Evolutionary conservation across 2,888 invertebrate species (phyloP), one percentile per base, ranked within the genome.

Genomic region (Drosophila nr. perissopoda): DNA sequence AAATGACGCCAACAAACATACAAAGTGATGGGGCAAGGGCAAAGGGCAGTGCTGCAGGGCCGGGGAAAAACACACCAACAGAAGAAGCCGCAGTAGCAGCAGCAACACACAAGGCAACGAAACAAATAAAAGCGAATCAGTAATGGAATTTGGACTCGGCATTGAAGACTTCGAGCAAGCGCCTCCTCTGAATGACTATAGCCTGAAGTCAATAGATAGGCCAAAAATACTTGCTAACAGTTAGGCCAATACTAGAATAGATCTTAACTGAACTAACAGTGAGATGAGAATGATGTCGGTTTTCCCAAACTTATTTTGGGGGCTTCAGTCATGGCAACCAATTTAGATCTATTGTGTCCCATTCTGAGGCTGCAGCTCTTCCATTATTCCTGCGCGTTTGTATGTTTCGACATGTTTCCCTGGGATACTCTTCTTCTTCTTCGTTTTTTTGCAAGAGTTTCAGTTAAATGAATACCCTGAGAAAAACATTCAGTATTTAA

Each of bases 1-100:
- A 83, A 89, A 86, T 79, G 91, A 90, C 71, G 86, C 84, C 89
- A 90, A 73, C 83, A 81, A 79, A 81, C 65, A 73, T 42, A 72
- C 68, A 62, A 72, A 67, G 72, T 78, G 77, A 79, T 52, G 56
- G 34, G 56, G 36, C 49, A 25, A 13, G 40, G n/a, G 33, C 46
- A 27, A 21, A 31, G 31, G 31, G 21, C 46, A 53, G 51, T 38
- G 59, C 29, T 29, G 51, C 38, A 29, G 33, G 57, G 34, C 60
- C 31, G 40, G 27, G 61, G 74, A 53, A 61, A 70, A 63, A 69
- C 78, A 69, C 63, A 68, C 66, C 75, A 79, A 5, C 42, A 21
- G 21, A 11, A 13, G 2, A 42, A 46, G 46, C 13, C 16, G 51
- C 60, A 66, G 21, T 51, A 60, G 21, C 49, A 62, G n/a, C 79